Evolutionary conservation across 2,113 vertebrate species (phyloP).

Genomic region (Ceuthmochares aereus): DNA sequence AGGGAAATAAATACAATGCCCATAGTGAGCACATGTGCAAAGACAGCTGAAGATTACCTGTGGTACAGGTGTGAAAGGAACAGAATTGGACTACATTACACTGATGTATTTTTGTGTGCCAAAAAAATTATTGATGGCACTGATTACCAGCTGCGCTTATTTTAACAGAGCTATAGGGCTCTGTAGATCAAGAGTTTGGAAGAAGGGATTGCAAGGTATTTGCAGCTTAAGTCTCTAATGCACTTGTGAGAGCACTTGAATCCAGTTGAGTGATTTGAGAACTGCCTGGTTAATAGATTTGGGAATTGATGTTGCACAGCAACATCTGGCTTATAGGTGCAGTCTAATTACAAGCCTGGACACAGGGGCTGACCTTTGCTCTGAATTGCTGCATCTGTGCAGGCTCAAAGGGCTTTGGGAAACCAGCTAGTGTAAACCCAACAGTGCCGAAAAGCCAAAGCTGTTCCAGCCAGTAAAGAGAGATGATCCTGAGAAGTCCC

Average conservation of each 20-base stretch:
- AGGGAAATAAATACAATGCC: background rate
- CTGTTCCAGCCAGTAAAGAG: background rate
- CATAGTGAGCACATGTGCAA: background rate
- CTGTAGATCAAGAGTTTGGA: background rate
- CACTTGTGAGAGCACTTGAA: background rate
- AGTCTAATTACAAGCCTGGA: background rate
- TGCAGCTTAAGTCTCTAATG: background rate
- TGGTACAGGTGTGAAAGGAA: background rate
- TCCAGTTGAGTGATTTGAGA: background rate
- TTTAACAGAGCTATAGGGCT: background rate
- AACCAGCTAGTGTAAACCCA: background rate
- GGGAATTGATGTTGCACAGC: rapidly evolving
- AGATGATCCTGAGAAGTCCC: too few relatives aligned
- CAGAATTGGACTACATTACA: background rate
- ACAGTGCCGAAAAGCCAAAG: background rate
- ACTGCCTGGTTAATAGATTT: background rate
- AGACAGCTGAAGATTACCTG: background rate
- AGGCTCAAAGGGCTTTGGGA: background rate
- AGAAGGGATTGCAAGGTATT: background rate
- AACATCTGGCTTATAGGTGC: background rate
- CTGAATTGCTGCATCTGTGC: background rate
- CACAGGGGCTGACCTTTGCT: background rate
- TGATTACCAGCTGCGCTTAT: background rate
- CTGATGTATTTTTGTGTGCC: background rate
- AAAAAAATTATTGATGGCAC: background rate